phyloP scores from a whole-genome alignment of 2,113 vertebrate genomes.

The Agapornis roseicollis region DNA sequence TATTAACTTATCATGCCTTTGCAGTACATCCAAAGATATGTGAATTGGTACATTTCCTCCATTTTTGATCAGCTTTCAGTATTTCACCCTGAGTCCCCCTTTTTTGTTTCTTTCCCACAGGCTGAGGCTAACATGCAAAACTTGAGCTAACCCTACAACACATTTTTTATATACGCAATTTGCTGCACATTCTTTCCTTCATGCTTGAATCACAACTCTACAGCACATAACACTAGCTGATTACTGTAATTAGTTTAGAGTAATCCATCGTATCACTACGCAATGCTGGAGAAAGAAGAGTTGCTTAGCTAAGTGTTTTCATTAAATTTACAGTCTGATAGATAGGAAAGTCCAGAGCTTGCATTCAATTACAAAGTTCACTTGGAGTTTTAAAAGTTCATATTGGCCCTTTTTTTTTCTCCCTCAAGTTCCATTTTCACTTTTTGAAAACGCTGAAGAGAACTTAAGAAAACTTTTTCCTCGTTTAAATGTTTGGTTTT shows the following conservation, averaged over 20 bases:
- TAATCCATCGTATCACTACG: constrained; percentile 33
- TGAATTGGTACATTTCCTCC: constrained; percentile 36
- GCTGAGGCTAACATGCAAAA: constrained; percentile 49
- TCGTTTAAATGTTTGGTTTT: not conserved
- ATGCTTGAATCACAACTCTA: constrained; percentile 25
- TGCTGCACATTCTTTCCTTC: constrained; percentile 14
- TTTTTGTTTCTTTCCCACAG: not conserved
- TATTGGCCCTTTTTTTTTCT: not conserved
- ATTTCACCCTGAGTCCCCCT: constrained; percentile 25
- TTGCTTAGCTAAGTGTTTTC: constrained; percentile 7
- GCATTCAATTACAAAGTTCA: constrained; percentile 3
- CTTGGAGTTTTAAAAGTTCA: constrained; percentile 1
- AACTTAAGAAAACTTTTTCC: not conserved
- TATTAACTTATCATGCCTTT: constrained; percentile 60
- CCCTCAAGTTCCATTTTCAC: not conserved
- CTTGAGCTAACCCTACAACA: constrained; percentile 10
- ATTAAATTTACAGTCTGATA: not conserved
- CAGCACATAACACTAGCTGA: not conserved
- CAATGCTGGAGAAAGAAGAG: not conserved
- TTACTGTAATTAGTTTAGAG: constrained; percentile 33
- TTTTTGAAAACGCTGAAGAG: constrained; percentile 5
- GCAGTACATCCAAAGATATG: constrained; percentile 39
- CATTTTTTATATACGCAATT: not conserved
- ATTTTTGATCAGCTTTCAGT: constrained; percentile 52
- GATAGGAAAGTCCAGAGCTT: constrained; percentile 20